These are phyloP conservation scores for Menidia beryllina DNA, from an alignment of 2,113 vertebrate genomes.

Conservation along the genomic window DNA sequence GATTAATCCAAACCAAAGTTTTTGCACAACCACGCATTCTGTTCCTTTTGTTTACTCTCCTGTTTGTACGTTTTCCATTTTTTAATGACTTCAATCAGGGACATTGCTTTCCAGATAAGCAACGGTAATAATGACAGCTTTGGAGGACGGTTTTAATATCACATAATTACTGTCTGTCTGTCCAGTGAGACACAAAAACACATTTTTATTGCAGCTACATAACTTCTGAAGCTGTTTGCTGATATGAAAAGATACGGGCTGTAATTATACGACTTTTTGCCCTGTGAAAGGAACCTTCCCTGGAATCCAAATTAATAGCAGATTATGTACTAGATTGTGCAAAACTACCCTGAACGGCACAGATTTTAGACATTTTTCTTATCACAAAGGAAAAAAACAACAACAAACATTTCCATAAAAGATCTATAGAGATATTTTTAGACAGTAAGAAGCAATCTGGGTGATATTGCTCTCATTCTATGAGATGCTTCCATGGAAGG, in stretches of 20 bases:
- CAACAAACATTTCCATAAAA: conserved; percentile 33
- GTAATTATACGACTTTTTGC: conserved; percentile 48
- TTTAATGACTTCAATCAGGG: conserved; percentile 8
- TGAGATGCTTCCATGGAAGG: conserved; percentile 10
- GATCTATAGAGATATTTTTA: conserved; percentile 26
- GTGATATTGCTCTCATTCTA: conserved; percentile 21
- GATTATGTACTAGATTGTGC: conserved; percentile 44
- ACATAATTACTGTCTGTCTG: conserved; percentile 60
- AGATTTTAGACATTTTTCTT: conserved; percentile 41
- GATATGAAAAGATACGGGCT: conserved; percentile 52
- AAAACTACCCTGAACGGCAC: conserved; percentile 33
- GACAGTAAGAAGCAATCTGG: conserved; percentile 29
- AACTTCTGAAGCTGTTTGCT: conserved; percentile 60
- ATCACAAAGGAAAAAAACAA: conserved; percentile 39
- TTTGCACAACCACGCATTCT: too few species aligned
- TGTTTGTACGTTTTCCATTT: too few species aligned
- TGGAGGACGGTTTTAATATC: conserved; percentile 56
- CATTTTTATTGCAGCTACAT: conserved; percentile 26
- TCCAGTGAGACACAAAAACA: conserved; percentile 50
- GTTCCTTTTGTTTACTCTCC: too few species aligned
- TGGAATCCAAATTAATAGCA: conserved; percentile 44
- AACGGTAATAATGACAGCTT: conserved; percentile 48
- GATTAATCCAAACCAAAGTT: too few species aligned
- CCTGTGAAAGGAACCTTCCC: conserved; percentile 45
- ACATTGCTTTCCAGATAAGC: conserved; percentile 41